Evolutionary conservation across 2,797 vertebrate genomes (phyloP).

Genomic region (Thaleichthys pacificus): DNA sequence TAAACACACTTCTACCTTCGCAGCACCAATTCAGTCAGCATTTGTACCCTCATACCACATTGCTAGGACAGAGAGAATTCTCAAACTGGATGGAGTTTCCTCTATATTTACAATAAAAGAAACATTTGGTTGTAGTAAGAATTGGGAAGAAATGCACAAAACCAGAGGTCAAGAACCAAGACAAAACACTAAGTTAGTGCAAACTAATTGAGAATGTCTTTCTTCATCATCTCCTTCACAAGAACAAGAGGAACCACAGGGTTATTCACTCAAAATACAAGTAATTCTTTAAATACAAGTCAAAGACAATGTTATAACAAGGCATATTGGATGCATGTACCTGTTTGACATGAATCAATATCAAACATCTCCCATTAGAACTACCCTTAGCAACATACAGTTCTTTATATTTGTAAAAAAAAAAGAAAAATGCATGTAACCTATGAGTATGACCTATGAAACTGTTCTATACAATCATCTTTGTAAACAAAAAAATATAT

Average conservation of each 20-base stretch:
- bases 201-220: background rate
- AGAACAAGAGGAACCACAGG: background rate
- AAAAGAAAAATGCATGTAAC: background rate
- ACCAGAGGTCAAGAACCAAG: background rate
- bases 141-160: background rate
- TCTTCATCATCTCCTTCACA: background rate
- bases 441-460: constrained; percentile 16
- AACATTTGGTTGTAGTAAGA: too few species aligned
- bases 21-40: too few species aligned
- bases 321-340: background rate
- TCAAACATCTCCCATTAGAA: background rate
- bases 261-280: background rate
- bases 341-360: background rate
- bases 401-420: background rate
- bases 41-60: too few species aligned
- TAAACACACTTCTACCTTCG: too few species aligned
- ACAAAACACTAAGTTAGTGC: background rate
- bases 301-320: background rate
- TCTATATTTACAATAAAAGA: too few species aligned
- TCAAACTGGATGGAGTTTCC: too few species aligned
- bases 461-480: constrained; percentile 37
- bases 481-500: constrained; percentile 27
- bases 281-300: background rate
- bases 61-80: too few species aligned
- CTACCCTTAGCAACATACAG: background rate